A percentile compares a stretch with the other conserved stretches of the same genome.
Evolutionary conservation across 2,797 vertebrate genomes (phyloP).

Genomic region (Coracias cyanogaster): DNA sequence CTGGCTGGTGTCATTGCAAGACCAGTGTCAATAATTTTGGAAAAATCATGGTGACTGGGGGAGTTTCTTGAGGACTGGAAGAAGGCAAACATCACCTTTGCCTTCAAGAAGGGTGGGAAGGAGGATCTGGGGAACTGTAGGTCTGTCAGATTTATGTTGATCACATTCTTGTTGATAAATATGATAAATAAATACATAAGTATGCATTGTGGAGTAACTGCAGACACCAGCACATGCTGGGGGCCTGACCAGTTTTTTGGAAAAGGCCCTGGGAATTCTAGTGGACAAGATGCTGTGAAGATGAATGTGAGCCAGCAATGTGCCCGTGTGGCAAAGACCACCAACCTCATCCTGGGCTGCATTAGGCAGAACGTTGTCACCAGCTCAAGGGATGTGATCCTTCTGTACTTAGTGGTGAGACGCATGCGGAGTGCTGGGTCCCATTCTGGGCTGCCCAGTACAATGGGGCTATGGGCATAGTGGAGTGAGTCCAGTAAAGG

Average conservation of each 20-base stretch:
- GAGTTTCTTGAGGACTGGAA: background rate
- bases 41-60: background rate
- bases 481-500: background rate
- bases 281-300: background rate
- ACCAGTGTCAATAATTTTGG: background rate
- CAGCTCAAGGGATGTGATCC: background rate
- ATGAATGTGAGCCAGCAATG: background rate
- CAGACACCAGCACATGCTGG: background rate
- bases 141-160: background rate
- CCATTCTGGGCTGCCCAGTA: background rate
- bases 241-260: background rate
- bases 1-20: background rate
- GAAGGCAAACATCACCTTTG: background rate
- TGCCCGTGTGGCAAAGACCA: background rate
- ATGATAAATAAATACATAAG: background rate
- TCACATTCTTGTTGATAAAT: background rate
- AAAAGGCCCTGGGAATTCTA: background rate
- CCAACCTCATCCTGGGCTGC: background rate
- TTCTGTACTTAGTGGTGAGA: background rate
- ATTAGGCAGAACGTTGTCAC: background rate
- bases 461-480: background rate
- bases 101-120: background rate
- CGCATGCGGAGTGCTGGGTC: background rate
- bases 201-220: background rate
- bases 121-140: background rate